These are phyloP conservation scores for Agonopterix alstromeriana DNA, from an alignment of 2,888 invertebrate genomes.

Conservation along the genomic window DNA sequence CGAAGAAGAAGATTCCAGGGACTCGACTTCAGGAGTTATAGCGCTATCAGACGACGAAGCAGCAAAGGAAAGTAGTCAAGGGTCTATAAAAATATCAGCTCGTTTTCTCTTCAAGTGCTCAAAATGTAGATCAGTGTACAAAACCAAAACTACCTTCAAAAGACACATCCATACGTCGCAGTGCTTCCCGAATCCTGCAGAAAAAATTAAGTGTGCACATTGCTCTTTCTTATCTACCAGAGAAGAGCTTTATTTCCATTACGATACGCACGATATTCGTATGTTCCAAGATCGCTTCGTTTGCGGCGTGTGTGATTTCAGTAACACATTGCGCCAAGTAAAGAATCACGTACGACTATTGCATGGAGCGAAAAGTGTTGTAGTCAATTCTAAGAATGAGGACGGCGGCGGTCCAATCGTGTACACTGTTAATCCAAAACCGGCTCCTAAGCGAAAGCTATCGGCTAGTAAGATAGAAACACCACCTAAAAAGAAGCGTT, in stretches of 20 bases:
- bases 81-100: slow-evolving; percentile 6
- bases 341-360: slow-evolving; percentile 28
- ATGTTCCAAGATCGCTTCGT: slow-evolving; percentile 5
- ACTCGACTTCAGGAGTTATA: slow-evolving; percentile 20
- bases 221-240: slow-evolving; percentile 13
- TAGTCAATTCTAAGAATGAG: background rate
- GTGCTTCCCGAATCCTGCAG: slow-evolving; percentile 12
- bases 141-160: slow-evolving; percentile 27
- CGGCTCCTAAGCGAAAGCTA: slow-evolving; percentile 20
- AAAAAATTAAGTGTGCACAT: slow-evolving; percentile 21
- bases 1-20: slow-evolving; percentile 42
- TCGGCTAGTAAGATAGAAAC: slow-evolving; percentile 9
- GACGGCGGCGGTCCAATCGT: background rate
- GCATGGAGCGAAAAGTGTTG: slow-evolving; percentile 21
- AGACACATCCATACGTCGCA: slow-evolving; percentile 23
- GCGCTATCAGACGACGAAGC: slow-evolving; percentile 35
- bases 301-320: slow-evolving; percentile 29
- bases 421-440: slow-evolving; percentile 1
- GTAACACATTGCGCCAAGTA: slow-evolving; percentile 10
- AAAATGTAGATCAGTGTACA: slow-evolving; percentile 26
- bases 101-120: slow-evolving; percentile 34
- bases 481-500: slow-evolving; percentile 36
- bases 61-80: background rate
- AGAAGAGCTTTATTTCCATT: slow-evolving; percentile 31
- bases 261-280: slow-evolving; percentile 9